Evolutionary conservation across 2,888 invertebrate species (phyloP), one percentile per base, ranked within the genome.

Genomic region (Ochropleura plecta): DNA sequence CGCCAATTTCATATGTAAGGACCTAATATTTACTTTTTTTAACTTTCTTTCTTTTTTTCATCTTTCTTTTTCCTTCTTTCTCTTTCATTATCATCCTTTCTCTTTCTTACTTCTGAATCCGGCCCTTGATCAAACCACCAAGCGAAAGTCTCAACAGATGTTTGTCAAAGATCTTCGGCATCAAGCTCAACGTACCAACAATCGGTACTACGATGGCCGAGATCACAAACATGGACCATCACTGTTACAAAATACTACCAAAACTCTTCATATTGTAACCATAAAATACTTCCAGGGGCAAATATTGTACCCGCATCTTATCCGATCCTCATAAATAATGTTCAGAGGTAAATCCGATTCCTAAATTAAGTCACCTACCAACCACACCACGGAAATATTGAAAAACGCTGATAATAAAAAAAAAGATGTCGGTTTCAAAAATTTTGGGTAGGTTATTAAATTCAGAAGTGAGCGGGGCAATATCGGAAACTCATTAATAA

Each of bases 401-500:
- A 86, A 86, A 85, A 91, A 89, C 71, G 84, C 84, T 85, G 81
- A 86, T 84, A 84, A 88, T 85, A 89, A 89, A 91, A 89, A 69
- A 82, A 91, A 91, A 91, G 84, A 89, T 88, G 85, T 87, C 86
- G 89, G 90, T 92, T 90, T 89, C 90, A 80, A 89, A 91, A 93
- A 91, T 90, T 91, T 88, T 76, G 88, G 91, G 87, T 88, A 88
- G 87, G 91, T 93, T 94, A 93, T 93, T 92, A 92, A 92, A 93
- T 92, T 92, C 89, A 89, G 88, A 88, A 86, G 88, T 88, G 87
- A 88, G 86, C 87, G 89, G 90, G 89, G 92, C 93, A 94, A 94
- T 95, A 95, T 95, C 92, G 95, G 94, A 95, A 95, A 95, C 91
- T 95, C 95, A 95, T 95, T 95, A 95, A 95, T 95, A 95, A 94